A percentile compares a stretch with the other conserved stretches of the same genome.
These are phyloP conservation scores for Linepithema humile DNA, from an alignment of 1,140 invertebrate species.

Conservation along the genomic window DNA sequence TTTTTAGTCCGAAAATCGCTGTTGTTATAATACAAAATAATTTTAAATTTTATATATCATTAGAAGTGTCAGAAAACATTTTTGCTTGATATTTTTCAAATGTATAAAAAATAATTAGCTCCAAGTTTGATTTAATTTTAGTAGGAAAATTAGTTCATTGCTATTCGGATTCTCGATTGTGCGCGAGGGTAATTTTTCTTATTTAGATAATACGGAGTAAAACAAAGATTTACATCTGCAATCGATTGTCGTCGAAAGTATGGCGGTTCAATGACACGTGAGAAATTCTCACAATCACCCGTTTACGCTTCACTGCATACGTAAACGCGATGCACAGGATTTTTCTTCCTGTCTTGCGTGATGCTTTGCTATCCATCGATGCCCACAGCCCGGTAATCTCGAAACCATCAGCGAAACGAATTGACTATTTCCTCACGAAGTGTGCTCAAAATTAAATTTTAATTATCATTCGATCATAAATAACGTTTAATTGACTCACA, in stretches of 20 bases:
- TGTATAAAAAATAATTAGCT: not conserved
- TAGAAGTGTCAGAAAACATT: not conserved
- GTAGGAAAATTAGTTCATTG: not conserved
- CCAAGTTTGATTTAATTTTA: not conserved
- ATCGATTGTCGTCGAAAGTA: conserved; percentile 8
- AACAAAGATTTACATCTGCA: conserved; percentile 23
- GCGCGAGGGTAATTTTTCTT: not conserved
- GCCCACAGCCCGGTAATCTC: conserved; percentile 16
- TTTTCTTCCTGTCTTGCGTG: conserved; percentile 54
- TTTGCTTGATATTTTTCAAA: too few relatives aligned
- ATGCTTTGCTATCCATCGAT: conserved; percentile 33
- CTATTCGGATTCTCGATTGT: not conserved
- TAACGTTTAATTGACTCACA: not conserved
- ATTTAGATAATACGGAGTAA: not conserved
- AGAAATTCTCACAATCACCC: conserved; percentile 57
- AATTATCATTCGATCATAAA: not conserved
- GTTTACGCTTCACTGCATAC: conserved; percentile 18
- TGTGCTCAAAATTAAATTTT: not conserved
- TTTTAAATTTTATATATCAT: not conserved
- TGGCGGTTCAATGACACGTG: conserved; percentile 63
- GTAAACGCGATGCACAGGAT: not conserved
- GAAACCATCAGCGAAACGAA: conserved; percentile 24
- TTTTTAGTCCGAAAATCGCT: not conserved
- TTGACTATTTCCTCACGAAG: conserved; percentile 17
- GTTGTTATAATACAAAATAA: not conserved